Base-by-base conservation (phyloP, 2,797 vertebrate species). In the Benthosema pterotum region DNA sequence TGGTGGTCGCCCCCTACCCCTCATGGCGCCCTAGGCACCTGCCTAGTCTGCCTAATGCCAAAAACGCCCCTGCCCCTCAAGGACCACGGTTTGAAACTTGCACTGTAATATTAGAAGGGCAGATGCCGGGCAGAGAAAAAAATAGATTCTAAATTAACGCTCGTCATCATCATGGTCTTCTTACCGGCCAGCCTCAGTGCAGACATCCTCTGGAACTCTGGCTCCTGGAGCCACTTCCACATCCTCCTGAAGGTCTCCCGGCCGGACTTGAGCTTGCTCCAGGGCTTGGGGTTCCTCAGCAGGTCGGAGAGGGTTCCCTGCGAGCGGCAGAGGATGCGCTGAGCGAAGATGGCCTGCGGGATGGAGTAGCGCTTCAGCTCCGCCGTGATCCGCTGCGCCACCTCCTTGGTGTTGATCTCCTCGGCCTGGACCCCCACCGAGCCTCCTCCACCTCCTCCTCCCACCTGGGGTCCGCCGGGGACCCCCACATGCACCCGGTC, bases 191-290 rank as follows among this genome's bases (percentile, higher is more conserved):
- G 91, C 56, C 97, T 90, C 53, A 98, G 93, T 66, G 97, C 97
- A 25, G 97, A 98, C 96, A 98, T 98, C 72, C 97, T 90, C 83
- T 99, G 97, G 78, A 99, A 98, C 87, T 99, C 97, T 0, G 97
- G 97, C 84, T 98, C 97, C 83, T 98, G 97, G 67, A 99, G 93
- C 97, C 97, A 99, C 87, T 98, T 98, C 97, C 97, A 98, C 97
- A 98, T 99, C 86, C 97, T 94, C 69, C 97, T 91, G 91, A 99
- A 99, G 66, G 97, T 99, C 93, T 99, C 97, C 16, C 97, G 93
- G 63, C 97, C 97, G 0, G 97, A 98, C 88, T 99, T 99, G 81
- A 99, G 96, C 85, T 99, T 99, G 94, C 97, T 97, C 97, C 97
- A 99, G 52, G 97, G 97, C 84, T 99, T 98, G 79, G 97, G 97